Evolutionary conservation across 2,113 vertebrate genomes (phyloP).

Genomic region (Tautogolabrus adspersus): DNA sequence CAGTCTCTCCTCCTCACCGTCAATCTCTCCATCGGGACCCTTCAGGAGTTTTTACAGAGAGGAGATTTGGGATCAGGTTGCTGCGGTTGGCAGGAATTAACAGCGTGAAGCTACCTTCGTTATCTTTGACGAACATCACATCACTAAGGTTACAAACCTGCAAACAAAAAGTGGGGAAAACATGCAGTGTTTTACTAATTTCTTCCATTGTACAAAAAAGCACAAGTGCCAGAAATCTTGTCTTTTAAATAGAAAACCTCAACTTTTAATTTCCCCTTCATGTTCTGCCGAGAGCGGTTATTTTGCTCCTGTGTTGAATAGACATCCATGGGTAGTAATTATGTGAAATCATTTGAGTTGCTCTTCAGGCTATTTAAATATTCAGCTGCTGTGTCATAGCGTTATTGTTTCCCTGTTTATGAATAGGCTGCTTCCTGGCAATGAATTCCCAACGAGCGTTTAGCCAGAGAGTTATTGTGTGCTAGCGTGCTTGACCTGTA

Average conservation of each 20-base stretch:
- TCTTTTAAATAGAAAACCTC: conserved; percentile 24
- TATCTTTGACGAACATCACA: neutral
- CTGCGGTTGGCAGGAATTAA: conserved; percentile 5
- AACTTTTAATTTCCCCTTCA: conserved; percentile 22
- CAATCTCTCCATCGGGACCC: conserved; percentile 12
- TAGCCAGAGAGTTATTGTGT: conserved; percentile 44
- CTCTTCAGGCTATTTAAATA: conserved; percentile 57
- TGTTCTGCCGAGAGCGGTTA: conserved; percentile 17
- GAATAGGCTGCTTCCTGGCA: conserved; percentile 33
- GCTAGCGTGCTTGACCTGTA: conserved; percentile 47
- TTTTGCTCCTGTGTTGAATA: conserved; percentile 44
- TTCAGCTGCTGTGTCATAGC: conserved; percentile 20
- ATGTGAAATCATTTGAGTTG: conserved; percentile 55
- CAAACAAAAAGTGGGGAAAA: neutral
- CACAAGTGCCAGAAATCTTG: neutral
- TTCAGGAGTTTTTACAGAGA: conserved; percentile 8
- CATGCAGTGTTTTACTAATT: neutral
- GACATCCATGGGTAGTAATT: conserved; percentile 54
- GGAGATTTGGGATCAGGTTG: conserved; percentile 15
- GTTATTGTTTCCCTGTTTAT: conserved; percentile 52
- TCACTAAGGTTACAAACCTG: conserved; percentile 4
- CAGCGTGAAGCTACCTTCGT: neutral
- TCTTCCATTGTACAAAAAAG: neutral
- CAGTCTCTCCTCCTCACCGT: neutral
- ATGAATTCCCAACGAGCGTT: conserved; percentile 37